A percentile compares a stretch with the other conserved stretches of the same genome.
phyloP scores from a whole-genome alignment of 2,113 vertebrate species.

The Hippoglossus stenolepis region DNA sequence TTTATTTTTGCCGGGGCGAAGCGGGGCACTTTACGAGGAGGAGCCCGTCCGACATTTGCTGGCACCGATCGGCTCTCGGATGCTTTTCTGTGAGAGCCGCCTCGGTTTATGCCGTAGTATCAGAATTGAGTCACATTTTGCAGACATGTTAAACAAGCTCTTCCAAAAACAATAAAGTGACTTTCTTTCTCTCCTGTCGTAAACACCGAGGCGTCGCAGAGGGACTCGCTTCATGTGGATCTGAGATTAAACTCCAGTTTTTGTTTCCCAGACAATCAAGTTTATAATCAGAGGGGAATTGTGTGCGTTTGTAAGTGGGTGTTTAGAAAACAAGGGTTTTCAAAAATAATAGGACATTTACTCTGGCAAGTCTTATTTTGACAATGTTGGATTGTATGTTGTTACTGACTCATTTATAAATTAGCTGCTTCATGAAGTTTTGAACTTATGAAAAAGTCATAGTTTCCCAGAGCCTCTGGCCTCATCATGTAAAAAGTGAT shows the following conservation, averaged over 20 bases:
- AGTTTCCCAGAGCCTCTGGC: too few relatives aligned
- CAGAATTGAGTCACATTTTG: conserved; percentile 48
- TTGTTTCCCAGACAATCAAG: conserved; percentile 34
- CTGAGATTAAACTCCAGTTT: conserved; percentile 44
- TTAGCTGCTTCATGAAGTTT: too few relatives aligned
- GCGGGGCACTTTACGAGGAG: conserved; percentile 55
- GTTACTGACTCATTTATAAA: too few relatives aligned
- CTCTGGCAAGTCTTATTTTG: background rate
- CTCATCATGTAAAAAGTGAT: too few relatives aligned
- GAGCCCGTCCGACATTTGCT: conserved; percentile 51
- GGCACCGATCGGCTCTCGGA: conserved; percentile 20
- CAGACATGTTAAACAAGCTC: conserved; percentile 41
- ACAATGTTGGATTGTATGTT: too few relatives aligned
- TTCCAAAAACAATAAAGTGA: conserved; percentile 41
- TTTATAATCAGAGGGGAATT: conserved; percentile 13
- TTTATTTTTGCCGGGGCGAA: conserved; percentile 66
- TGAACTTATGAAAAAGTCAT: too few relatives aligned
- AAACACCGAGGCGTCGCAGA: conserved; percentile 24
- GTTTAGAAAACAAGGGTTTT: too few relatives aligned
- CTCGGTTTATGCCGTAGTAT: conserved; percentile 16
- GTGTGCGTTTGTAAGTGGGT: too few relatives aligned
- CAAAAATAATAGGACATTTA: too few relatives aligned
- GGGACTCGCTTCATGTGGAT: conserved; percentile 40
- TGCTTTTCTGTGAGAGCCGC: background rate
- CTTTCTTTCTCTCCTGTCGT: background rate